These are phyloP conservation scores for Vanessa cardui DNA, from an alignment of 2,888 invertebrate species.

Conservation along the genomic window DNA sequence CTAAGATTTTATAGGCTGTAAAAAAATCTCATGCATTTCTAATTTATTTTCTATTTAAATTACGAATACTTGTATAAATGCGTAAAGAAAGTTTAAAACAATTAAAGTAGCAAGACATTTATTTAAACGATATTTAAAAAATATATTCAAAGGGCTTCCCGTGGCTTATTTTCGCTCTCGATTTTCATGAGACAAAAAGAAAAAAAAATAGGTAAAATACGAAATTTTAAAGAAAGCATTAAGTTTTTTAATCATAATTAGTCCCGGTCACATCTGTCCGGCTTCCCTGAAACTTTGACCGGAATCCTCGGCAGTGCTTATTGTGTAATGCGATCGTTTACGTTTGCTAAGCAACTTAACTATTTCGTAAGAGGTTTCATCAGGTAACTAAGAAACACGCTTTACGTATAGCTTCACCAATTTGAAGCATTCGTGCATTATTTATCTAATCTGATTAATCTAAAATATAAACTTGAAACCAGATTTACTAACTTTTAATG, in stretches of 20 bases:
- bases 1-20: too few species aligned
- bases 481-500: too few species aligned
- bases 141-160: conserved; percentile 1
- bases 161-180: conserved; percentile 6
- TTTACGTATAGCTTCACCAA: neutral
- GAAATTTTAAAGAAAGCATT: conserved; percentile 46
- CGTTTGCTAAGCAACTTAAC: conserved; percentile 53
- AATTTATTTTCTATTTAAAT: too few species aligned
- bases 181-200: conserved; percentile 9
- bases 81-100: too few species aligned
- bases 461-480: too few species aligned
- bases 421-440: too few species aligned
- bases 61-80: too few species aligned
- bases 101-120: neutral
- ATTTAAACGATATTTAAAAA: neutral
- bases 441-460: too few species aligned
- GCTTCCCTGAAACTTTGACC: conserved; percentile 78
- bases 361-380: conserved; percentile 60
- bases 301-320: conserved; percentile 65
- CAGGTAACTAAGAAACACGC: neutral
- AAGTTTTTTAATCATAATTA: conserved; percentile 64
- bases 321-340: conserved; percentile 69
- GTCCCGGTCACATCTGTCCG: conserved; percentile 62
- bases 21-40: too few species aligned
- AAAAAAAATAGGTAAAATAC: conserved; percentile 16